phyloP scores from a whole-genome alignment of 2,797 vertebrate species.

The Sebastes taczanowskii region DNA sequence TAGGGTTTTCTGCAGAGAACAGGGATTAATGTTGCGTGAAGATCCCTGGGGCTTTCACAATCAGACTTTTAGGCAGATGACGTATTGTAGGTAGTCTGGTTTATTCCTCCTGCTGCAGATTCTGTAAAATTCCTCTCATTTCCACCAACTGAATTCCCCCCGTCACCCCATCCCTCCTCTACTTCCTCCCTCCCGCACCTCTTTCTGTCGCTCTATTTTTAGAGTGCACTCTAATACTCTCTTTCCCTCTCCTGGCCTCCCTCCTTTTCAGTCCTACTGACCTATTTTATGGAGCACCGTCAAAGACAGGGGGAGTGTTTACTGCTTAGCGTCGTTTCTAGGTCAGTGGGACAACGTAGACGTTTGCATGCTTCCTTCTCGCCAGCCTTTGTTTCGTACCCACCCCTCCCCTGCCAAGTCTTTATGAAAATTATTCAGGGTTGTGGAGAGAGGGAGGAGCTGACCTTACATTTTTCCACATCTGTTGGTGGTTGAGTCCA shows the following conservation, averaged over 20 bases:
- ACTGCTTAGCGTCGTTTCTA: slow-evolving; percentile 81
- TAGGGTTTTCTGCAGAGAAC: slow-evolving; percentile 10
- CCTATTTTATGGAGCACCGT: slow-evolving; percentile 82
- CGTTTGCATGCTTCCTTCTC: slow-evolving; percentile 61
- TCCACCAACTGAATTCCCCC: slow-evolving; percentile 63
- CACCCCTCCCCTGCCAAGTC: not conserved
- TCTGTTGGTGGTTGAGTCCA: slow-evolving; percentile 48
- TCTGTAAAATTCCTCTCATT: slow-evolving; percentile 73
- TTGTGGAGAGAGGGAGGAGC: not conserved
- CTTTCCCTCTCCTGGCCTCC: slow-evolving; percentile 64
- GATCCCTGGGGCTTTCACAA: slow-evolving; percentile 52
- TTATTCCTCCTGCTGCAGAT: slow-evolving; percentile 48
- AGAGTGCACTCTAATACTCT: slow-evolving; percentile 78
- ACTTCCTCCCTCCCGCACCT: slow-evolving; percentile 50
- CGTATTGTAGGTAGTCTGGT: slow-evolving; percentile 20
- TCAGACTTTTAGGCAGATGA: slow-evolving; percentile 56
- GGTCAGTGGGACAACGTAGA: slow-evolving; percentile 83
- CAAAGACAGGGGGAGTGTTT: slow-evolving; percentile 80
- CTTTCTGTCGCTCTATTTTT: slow-evolving; percentile 81
- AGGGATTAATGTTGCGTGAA: slow-evolving; percentile 46
- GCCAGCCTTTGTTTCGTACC: slow-evolving; percentile 53
- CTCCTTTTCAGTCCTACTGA: slow-evolving; percentile 81
- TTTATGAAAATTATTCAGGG: slow-evolving; percentile 54
- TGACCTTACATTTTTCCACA: slow-evolving; percentile 60
- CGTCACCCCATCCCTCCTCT: slow-evolving; percentile 45